phyloP scores from a whole-genome alignment of 2,888 invertebrate species.

The Xestia sexstrigata region DNA sequence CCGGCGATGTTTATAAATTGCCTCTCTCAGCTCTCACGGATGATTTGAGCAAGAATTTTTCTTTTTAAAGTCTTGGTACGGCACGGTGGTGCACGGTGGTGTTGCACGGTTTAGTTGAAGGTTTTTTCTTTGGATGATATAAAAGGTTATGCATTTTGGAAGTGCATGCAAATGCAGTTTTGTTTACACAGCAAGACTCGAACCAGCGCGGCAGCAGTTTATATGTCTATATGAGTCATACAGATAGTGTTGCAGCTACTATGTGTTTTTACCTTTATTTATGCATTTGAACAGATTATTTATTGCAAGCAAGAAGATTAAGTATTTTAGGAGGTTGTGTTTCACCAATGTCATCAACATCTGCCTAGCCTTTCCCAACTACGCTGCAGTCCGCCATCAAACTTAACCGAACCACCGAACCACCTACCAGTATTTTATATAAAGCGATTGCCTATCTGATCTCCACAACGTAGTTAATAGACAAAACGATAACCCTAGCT shows the following conservation, averaged over 20 bases:
- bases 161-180: not conserved
- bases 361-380: no score
- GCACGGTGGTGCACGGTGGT: no score
- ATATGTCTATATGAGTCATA: not conserved
- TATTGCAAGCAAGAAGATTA: no score
- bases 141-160: not conserved
- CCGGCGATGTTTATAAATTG: slow-evolving; percentile 54
- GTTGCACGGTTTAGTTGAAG: not conserved
- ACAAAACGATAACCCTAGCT: no score
- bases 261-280: not conserved
- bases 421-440: not conserved
- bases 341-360: not conserved
- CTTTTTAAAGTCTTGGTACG: slow-evolving; percentile 21
- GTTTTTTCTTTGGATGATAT: not conserved
- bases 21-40: slow-evolving; percentile 20
- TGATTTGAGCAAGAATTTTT: slow-evolving; percentile 48
- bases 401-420: no score
- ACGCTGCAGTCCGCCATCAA: no score
- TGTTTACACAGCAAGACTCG: not conserved
- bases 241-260: not conserved
- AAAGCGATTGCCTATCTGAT: no score
- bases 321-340: not conserved
- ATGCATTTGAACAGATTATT: not conserved
- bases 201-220: not conserved
- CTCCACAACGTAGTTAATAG: no score